Conservation (phyloP, 2,797 vertebrate genomes). For the Cirrhinus molitorella region DNA sequence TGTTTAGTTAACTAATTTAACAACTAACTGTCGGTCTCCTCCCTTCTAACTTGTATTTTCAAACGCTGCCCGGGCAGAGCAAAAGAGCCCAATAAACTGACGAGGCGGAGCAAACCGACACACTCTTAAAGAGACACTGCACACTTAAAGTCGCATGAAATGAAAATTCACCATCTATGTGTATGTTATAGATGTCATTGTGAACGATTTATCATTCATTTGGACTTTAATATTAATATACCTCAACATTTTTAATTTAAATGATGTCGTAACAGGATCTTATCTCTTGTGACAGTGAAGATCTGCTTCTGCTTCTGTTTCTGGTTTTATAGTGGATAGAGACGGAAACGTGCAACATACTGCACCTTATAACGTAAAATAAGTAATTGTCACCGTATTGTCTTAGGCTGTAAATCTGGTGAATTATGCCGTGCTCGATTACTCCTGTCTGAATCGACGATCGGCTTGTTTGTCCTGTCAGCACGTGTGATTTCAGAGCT, state of each 20-base stretch:
- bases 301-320: background rate
- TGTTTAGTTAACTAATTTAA: background rate
- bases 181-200: background rate
- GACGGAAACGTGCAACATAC: background rate
- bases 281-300: background rate
- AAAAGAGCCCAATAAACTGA: constrained; percentile 28
- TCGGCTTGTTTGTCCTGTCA: background rate
- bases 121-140: constrained; percentile 9
- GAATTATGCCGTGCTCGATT: background rate
- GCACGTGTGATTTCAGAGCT: background rate
- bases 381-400: background rate
- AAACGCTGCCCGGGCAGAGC: constrained; percentile 25
- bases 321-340: background rate
- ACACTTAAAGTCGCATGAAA: background rate
- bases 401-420: background rate
- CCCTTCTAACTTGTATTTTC: constrained; percentile 48
- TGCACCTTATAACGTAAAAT: background rate
- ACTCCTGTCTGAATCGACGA: background rate
- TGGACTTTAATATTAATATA: background rate
- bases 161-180: background rate
- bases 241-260: background rate
- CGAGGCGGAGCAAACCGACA: constrained; percentile 20
- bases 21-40: constrained; percentile 12
- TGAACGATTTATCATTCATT: background rate
- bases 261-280: background rate